Evolutionary conservation across 2,797 vertebrate species (phyloP), one percentile per base, ranked within the genome.

Genomic region (Hemitrygon akajei): DNA sequence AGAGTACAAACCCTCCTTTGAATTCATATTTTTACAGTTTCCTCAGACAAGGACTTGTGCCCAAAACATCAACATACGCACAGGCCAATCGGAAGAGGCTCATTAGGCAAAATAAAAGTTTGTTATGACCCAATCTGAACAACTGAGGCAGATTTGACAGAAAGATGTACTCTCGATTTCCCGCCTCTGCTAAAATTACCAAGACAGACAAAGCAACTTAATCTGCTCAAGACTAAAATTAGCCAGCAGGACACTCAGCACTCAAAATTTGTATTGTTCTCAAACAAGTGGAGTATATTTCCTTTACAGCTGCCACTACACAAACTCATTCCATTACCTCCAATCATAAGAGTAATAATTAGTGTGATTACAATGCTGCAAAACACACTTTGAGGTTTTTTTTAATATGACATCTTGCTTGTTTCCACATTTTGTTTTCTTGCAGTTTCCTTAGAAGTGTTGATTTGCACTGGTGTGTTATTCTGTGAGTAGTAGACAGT

Each of bases 51-150:
- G 56, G 60, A 89, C n/a, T 37, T 89, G 60, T 34, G 2, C n/a
- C 86, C 63, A 89, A 89, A 89, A 89, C 86, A 89, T 69, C 60
- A 89, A 69, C 86, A 89, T n/a, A 69, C 22, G 63, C 60, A 89
- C n/a, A 27, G n/a, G 60, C 86, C n/a, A 89, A 89, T 89, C 86
- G 86, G 86, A 89, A 89, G n/a, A 89, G n/a, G 86, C 86, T 89
- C 86, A 89, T 89, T 89, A 89, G 86, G 63, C 86, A 89, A 69
- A 89, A 89, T 89, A 89, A 69, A 37, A 37, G 16, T 34, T 89
- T 89, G 60, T 89, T 89, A 63, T 89, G 86, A 69, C 18, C 60
- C 20, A 89, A 89, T 89, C n/a, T 3, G n/a, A 69, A 89, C 66
- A 89, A 89, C 37, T 89, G 22, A 89, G 22, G 63, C 86, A 37